Evolutionary conservation across 2,797 vertebrate species (phyloP).

Genomic region (Avahi laniger): DNA sequence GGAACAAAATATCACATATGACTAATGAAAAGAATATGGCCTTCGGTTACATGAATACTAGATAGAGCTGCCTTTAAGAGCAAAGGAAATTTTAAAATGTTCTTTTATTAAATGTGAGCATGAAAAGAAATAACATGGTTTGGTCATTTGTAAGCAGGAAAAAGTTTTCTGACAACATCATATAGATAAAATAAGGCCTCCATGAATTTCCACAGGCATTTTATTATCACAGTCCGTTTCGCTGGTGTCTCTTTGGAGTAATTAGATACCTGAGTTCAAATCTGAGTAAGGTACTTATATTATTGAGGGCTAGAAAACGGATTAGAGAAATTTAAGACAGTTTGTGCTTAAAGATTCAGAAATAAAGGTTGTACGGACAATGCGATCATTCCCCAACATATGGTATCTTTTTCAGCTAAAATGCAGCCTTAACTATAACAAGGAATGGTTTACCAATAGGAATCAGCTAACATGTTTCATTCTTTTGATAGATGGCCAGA

Average conservation of each 20-base stretch:
- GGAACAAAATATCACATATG: not conserved
- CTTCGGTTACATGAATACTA: not conserved
- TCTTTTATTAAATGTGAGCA: constrained; percentile 37
- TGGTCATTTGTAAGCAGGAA: constrained; percentile 16
- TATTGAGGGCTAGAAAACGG: not conserved
- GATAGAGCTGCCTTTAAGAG: constrained; percentile 3
- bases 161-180: not conserved
- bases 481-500: constrained; percentile 71
- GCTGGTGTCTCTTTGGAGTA: not conserved
- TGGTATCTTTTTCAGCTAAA: not conserved
- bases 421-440: not conserved
- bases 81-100: not conserved
- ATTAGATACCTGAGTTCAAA: not conserved
- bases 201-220: not conserved
- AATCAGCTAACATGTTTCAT: constrained; percentile 60
- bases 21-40: not conserved
- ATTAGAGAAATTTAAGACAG: not conserved
- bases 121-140: not conserved
- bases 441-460: constrained; percentile 37
- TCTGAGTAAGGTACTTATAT: not conserved
- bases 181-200: not conserved
- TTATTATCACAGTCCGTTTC: not conserved
- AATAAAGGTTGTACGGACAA: not conserved
- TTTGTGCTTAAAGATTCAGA: constrained; percentile 3
- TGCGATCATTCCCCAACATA: not conserved